Evolutionary conservation across 1,140 invertebrate species (phyloP).

Genomic region (Theocolax elegans): DNA sequence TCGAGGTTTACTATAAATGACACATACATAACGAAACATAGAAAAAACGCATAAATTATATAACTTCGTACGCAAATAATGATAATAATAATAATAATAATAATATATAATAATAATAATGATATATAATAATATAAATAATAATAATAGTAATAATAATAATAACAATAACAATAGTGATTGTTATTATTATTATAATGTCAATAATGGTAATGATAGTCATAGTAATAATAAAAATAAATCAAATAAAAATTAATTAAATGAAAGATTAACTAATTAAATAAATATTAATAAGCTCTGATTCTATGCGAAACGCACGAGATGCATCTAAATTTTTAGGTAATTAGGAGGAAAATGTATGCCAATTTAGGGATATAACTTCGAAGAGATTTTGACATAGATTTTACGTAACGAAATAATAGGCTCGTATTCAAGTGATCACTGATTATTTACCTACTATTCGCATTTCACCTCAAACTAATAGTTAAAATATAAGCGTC

Average conservation of each 20-base stretch:
- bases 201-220: slow-evolving; percentile 40
- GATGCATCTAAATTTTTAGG: too few species aligned
- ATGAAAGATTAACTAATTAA: slow-evolving; percentile 49
- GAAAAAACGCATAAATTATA: slow-evolving; percentile 49
- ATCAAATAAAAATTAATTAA: slow-evolving; percentile 36
- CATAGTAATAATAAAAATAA: slow-evolving; percentile 18
- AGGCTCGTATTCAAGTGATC: slow-evolving; percentile 32
- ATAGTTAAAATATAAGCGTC: too few species aligned
- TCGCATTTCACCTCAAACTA: slow-evolving; percentile 16
- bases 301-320: slow-evolving; percentile 23
- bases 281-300: slow-evolving; percentile 52
- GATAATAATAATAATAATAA: slow-evolving; percentile 38
- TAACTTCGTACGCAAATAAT: slow-evolving; percentile 45
- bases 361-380: too few species aligned
- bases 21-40: slow-evolving; percentile 39
- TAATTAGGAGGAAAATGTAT: too few species aligned
- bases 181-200: too few species aligned
- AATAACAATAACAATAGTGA: too few species aligned
- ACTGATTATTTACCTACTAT: slow-evolving; percentile 11
- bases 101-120: too few species aligned
- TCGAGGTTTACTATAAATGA: background rate
- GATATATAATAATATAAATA: too few species aligned
- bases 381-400: too few species aligned
- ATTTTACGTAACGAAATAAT: slow-evolving; percentile 36
- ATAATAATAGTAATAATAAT: too few species aligned